Evolutionary conservation across 2,888 invertebrate genomes (phyloP).

Genomic region (Teleogryllus oceanicus): DNA sequence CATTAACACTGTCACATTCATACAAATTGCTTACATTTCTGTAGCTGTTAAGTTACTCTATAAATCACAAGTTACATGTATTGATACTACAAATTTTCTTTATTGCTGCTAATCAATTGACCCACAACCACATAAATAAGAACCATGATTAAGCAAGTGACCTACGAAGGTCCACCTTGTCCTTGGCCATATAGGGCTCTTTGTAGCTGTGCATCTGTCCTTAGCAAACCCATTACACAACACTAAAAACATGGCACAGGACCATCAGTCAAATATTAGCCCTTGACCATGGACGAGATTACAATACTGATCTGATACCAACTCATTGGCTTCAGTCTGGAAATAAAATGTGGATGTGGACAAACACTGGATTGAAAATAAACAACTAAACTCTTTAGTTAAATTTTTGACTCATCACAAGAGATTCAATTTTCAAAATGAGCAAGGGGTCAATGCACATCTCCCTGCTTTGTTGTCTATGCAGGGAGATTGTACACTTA

Average conservation of each 20-base stretch:
- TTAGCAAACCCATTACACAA: background rate
- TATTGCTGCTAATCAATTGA: conserved; percentile 2
- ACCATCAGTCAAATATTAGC: background rate
- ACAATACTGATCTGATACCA: background rate
- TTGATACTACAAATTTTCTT: background rate
- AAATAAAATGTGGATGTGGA: background rate
- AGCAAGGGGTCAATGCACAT: background rate
- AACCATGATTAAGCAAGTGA: background rate
- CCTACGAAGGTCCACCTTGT: background rate
- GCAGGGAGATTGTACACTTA: too few relatives aligned
- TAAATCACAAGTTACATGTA: background rate
- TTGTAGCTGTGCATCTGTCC: background rate
- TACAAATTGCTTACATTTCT: background rate
- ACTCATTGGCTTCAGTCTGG: background rate
- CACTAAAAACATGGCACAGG: background rate
- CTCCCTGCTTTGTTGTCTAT: too few relatives aligned
- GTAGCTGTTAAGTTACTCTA: background rate
- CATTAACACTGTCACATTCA: background rate
- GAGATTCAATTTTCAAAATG: background rate
- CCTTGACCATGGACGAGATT: background rate
- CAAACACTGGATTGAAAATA: too few relatives aligned
- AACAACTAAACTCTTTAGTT: background rate
- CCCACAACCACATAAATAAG: conserved; percentile 18
- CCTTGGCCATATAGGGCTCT: background rate
- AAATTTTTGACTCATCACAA: background rate